Percentiles rank a stretch among this genome's conserved stretches.
Conservation (phyloP, 2,797 vertebrate genomes). For the Craterocephalus amniculus region DNA sequence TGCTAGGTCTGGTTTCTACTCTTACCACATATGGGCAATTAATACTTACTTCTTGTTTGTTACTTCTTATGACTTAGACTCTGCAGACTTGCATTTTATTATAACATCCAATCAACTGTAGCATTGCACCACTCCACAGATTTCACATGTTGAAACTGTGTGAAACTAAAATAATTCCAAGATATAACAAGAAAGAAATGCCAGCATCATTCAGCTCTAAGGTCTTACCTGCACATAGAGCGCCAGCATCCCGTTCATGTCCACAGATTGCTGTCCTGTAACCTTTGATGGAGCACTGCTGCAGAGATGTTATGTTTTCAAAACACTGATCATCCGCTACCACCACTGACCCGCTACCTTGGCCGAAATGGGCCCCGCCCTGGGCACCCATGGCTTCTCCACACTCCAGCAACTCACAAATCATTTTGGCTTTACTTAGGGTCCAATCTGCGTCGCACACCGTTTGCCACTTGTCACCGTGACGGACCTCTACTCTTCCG, state of each 20-base stretch:
- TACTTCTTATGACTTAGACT: too few relatives aligned
- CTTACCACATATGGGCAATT: too few relatives aligned
- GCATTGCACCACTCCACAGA: too few relatives aligned
- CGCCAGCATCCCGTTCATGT: slow-evolving; percentile 62
- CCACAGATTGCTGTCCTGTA: slow-evolving; percentile 56
- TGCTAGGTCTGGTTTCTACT: too few relatives aligned
- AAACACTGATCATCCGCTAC: slow-evolving; percentile 60
- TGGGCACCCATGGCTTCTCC: slow-evolving; percentile 30
- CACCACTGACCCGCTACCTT: slow-evolving; percentile 62
- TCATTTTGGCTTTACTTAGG: slow-evolving; percentile 47
- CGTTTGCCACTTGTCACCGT: slow-evolving; percentile 57
- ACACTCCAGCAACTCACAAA: slow-evolving; percentile 65
- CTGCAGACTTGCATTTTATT: too few relatives aligned
- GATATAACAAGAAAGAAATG: not conserved
- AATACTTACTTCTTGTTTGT: too few relatives aligned
- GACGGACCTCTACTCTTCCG: slow-evolving; percentile 75
- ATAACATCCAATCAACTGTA: too few relatives aligned
- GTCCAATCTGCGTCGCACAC: slow-evolving; percentile 74
- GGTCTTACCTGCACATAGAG: slow-evolving; percentile 68
- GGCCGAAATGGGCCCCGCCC: slow-evolving; percentile 30
- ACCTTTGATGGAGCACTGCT: slow-evolving; percentile 56
- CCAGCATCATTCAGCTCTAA: not conserved
- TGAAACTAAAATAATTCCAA: too few relatives aligned
- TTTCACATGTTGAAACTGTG: not conserved
- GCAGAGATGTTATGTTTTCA: slow-evolving; percentile 39